phyloP scores from a whole-genome alignment of 2,888 invertebrate species.

The Mongoloraphidia duomilia region DNA sequence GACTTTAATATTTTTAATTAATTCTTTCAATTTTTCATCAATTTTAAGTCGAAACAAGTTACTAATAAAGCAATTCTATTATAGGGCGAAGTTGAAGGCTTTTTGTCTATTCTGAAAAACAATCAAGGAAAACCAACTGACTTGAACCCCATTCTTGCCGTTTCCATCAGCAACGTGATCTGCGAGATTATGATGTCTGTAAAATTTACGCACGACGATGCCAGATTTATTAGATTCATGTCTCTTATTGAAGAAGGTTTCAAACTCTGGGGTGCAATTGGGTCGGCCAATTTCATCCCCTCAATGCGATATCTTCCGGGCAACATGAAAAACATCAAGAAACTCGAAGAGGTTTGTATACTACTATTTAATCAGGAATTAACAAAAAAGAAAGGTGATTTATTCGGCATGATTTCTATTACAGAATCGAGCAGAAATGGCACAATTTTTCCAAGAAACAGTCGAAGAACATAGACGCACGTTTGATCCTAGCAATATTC shows the following conservation, averaged over 20 bases:
- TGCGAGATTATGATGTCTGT: slow-evolving; percentile 84
- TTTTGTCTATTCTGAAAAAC: slow-evolving; percentile 48
- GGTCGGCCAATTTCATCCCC: slow-evolving; percentile 72
- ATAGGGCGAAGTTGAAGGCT: slow-evolving; percentile 61
- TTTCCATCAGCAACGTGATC: slow-evolving; percentile 80
- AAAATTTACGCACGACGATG: slow-evolving; percentile 64
- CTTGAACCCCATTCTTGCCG: slow-evolving; percentile 59
- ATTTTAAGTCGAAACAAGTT: no score
- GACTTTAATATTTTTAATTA: no score
- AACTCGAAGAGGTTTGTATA: slow-evolving; percentile 36
- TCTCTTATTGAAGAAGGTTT: slow-evolving; percentile 84
- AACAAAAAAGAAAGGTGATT: background rate
- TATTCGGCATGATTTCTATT: slow-evolving; percentile 11
- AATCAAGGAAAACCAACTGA: slow-evolving; percentile 55
- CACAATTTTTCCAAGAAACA: slow-evolving; percentile 66
- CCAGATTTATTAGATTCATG: slow-evolving; percentile 65
- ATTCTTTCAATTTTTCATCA: no score
- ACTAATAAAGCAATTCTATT: slow-evolving; percentile 5
- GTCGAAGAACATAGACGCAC: slow-evolving; percentile 68
- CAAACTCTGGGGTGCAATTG: slow-evolving; percentile 68
- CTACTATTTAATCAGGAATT: slow-evolving; percentile 3
- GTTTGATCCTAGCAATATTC: slow-evolving; percentile 57
- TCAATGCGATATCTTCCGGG: slow-evolving; percentile 50
- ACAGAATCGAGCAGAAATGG: slow-evolving; percentile 71
- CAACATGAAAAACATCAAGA: slow-evolving; percentile 33